phyloP scores from a whole-genome alignment of 2,797 vertebrate genomes.

The Harpagifer antarcticus region DNA sequence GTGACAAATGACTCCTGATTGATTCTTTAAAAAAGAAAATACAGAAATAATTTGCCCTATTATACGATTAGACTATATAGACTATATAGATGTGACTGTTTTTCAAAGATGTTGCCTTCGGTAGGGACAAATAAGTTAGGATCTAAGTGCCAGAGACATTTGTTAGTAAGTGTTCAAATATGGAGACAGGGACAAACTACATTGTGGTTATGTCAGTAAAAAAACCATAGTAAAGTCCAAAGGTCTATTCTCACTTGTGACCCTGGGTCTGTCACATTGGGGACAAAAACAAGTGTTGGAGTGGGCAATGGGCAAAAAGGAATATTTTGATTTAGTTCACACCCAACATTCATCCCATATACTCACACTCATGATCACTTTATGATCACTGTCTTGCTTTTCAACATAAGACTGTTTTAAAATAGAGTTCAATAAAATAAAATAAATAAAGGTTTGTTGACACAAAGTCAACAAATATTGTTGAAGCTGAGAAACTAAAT shows the following conservation, averaged over 20 bases:
- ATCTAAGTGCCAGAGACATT: no score
- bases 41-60: no score
- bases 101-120: background rate
- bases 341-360: background rate
- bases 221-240: no score
- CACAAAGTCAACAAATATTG: conserved; percentile 5
- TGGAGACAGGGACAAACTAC: no score
- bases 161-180: no score
- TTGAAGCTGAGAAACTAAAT: conserved; percentile 16
- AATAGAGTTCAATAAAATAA: conserved; percentile 15
- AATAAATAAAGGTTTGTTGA: conserved; percentile 13
- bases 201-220: no score
- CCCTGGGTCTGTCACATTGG: background rate
- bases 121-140: background rate
- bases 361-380: background rate
- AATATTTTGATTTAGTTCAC: background rate
- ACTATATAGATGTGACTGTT: background rate
- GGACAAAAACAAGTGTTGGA: background rate
- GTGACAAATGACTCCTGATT: no score
- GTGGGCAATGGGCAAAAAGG: background rate
- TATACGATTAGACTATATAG: background rate
- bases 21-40: no score
- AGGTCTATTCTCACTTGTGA: background rate
- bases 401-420: background rate
- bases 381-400: conserved; percentile 2